Evolutionary conservation across 2,797 vertebrate genomes (phyloP).

Genomic region (Podarcis siculus): DNA sequence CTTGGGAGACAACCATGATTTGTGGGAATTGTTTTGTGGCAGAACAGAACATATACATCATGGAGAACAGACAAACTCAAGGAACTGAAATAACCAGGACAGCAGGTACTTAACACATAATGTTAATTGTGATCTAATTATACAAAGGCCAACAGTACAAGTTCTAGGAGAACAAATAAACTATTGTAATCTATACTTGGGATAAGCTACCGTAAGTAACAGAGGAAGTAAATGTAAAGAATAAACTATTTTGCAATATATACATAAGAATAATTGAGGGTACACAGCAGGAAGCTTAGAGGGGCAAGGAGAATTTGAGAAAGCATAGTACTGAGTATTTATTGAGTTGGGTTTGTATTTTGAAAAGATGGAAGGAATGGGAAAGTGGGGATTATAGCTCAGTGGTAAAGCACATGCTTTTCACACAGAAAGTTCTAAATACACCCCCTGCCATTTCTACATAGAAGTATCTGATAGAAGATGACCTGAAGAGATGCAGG

Average conservation of each 20-base stretch:
- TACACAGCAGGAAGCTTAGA: not conserved
- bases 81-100: not conserved
- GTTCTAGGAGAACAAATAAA: not conserved
- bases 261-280: not conserved
- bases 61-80: not conserved
- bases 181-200: not conserved
- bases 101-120: not conserved
- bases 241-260: not conserved
- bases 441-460: not conserved
- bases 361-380: not conserved
- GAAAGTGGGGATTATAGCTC: not conserved
- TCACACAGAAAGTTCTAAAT: not conserved
- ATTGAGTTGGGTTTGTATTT: not conserved
- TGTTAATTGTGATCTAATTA: not conserved
- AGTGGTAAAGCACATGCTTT: not conserved
- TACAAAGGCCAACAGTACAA: not conserved
- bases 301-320: not conserved
- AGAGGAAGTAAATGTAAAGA: not conserved
- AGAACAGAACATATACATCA: not conserved
- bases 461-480: not conserved
- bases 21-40: not conserved
- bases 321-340: not conserved
- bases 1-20: not conserved
- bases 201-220: not conserved
- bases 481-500: not conserved